A percentile compares a stretch with the other conserved stretches of the same genome.
Conservation (phyloP, 2,113 vertebrate genomes). For the Dermatemys mawii region DNA sequence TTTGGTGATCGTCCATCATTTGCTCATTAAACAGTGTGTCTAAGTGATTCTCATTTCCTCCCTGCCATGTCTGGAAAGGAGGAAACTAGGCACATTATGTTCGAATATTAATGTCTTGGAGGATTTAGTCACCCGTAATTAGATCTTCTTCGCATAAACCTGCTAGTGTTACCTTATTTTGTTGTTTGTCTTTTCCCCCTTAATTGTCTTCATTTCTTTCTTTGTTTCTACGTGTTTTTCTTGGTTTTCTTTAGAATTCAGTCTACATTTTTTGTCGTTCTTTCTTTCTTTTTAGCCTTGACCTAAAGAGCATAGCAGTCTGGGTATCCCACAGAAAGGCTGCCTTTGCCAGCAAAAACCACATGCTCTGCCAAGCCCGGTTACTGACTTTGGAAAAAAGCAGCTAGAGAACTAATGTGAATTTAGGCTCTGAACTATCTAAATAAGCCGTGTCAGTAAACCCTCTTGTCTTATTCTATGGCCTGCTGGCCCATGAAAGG, state of each 20-base stretch:
- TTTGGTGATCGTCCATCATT: slow-evolving; percentile 76
- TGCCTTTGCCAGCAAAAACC: slow-evolving; percentile 66
- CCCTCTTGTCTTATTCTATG: slow-evolving; percentile 55
- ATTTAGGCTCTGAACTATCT: slow-evolving; percentile 61
- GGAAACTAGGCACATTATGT: slow-evolving; percentile 73
- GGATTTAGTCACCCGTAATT: slow-evolving; percentile 59
- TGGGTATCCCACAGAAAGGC: slow-evolving; percentile 57
- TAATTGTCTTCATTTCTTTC: slow-evolving; percentile 40
- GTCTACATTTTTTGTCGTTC: slow-evolving; percentile 1
- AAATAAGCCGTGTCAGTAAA: slow-evolving; percentile 65
- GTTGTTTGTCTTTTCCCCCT: slow-evolving; percentile 50
- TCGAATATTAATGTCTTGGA: slow-evolving; percentile 75
- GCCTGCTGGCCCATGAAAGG: slow-evolving; percentile 47
- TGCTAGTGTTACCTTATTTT: slow-evolving; percentile 52
- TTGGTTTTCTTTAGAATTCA: slow-evolving; percentile 27
- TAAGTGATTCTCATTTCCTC: slow-evolving; percentile 73
- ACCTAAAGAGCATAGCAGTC: slow-evolving; percentile 57
- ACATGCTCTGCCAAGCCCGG: slow-evolving; percentile 46
- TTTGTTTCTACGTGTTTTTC: slow-evolving; percentile 14
- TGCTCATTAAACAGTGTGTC: slow-evolving; percentile 75
- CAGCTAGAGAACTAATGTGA: slow-evolving; percentile 51
- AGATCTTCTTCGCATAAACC: slow-evolving; percentile 69
- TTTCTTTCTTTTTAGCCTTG: background rate
- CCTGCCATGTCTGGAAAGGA: slow-evolving; percentile 72
- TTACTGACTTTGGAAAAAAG: slow-evolving; percentile 66